phyloP scores from a whole-genome alignment of 2,113 vertebrate genomes.

The Sapayoa aenigma region DNA sequence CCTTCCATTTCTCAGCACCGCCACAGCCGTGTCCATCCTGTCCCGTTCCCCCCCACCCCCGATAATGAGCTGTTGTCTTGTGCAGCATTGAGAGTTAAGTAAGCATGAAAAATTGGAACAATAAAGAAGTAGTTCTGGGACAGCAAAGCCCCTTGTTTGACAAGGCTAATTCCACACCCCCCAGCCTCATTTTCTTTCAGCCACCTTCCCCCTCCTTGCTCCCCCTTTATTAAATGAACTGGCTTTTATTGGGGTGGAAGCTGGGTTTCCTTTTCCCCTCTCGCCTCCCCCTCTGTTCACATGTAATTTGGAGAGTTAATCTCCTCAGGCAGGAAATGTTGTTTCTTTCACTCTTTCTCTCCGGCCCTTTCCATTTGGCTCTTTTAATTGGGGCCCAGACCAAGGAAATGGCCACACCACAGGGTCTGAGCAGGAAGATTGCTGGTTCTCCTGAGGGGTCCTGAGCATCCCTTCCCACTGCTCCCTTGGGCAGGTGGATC shows the following conservation, averaged over 20 bases:
- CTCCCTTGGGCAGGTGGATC: background rate
- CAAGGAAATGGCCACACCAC: conserved; percentile 30
- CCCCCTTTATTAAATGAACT: conserved; percentile 83
- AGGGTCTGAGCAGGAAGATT: conserved; percentile 20
- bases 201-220: conserved; percentile 44
- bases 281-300: conserved; percentile 45
- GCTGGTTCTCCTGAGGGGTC: background rate
- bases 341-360: conserved; percentile 66
- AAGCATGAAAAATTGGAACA: conserved; percentile 90
- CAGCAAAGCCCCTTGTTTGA: conserved; percentile 89
- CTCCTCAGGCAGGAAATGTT: conserved; percentile 68
- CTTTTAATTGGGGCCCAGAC: conserved; percentile 66
- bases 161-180: conserved; percentile 84
- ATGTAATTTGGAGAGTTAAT: conserved; percentile 73
- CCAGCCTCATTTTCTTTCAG: conserved; percentile 70
- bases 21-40: background rate
- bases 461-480: background rate
- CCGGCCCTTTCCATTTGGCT: conserved; percentile 34
- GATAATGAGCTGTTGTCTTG: conserved; percentile 82
- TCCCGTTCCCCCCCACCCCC: conserved; percentile 52
- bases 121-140: conserved; percentile 80
- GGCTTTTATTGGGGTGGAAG: conserved; percentile 77
- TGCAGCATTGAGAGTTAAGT: conserved; percentile 87
- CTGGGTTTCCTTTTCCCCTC: conserved; percentile 82
- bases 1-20: conserved; percentile 3